Conservation (phyloP, 2,888 invertebrate species). For the Nematopogon swammerdamellus region DNA sequence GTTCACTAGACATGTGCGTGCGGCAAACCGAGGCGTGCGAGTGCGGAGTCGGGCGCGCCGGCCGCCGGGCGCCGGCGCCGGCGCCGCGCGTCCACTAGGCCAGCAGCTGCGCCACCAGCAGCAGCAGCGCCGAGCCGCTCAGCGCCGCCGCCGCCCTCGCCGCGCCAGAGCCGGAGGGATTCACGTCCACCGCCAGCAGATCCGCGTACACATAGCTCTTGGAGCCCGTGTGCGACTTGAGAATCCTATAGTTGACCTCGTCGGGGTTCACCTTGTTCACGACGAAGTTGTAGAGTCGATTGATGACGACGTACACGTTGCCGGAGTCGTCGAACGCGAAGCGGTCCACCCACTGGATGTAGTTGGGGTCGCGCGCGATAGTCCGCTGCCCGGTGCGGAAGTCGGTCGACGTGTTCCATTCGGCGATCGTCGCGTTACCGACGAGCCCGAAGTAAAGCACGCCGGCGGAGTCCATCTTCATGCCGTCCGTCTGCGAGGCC, state of each 20-base stretch:
- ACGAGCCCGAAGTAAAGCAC: conserved; percentile 67
- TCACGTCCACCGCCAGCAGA: conserved; percentile 20
- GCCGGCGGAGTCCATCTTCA: conserved; percentile 71
- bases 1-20: conserved; percentile 22
- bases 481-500: conserved; percentile 67
- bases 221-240: conserved; percentile 57
- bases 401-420: conserved; percentile 63
- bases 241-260: conserved; percentile 65
- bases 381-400: conserved; percentile 60
- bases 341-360: conserved; percentile 71
- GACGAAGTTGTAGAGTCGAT: conserved; percentile 64
- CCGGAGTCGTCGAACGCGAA: conserved; percentile 66
- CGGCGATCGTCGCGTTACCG: conserved; percentile 64
- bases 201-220: conserved; percentile 63
- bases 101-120: conserved; percentile 33
- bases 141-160: conserved; percentile 24
- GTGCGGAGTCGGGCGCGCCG: background rate
- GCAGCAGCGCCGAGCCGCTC: conserved; percentile 25
- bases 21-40: conserved; percentile 18
- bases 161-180: conserved; percentile 23
- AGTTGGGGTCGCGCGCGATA: conserved; percentile 63
- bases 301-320: conserved; percentile 65
- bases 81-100: no score
- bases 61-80: background rate
- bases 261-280: conserved; percentile 55